Base-by-base conservation (phyloP, 1,140 invertebrate species). In the Neodiprion lecontei region DNA sequence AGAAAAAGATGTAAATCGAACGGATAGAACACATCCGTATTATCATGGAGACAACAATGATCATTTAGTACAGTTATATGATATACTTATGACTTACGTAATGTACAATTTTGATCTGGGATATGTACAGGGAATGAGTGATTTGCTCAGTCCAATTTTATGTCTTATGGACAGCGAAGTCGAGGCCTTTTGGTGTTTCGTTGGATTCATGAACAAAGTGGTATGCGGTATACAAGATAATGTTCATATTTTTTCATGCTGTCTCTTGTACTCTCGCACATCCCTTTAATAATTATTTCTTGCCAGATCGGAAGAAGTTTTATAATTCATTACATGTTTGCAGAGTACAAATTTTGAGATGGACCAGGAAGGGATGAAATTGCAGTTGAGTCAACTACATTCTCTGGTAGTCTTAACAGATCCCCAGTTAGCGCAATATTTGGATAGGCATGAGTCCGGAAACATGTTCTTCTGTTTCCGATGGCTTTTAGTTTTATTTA, bases 31-130 rank as follows among this genome's bases (percentile, higher is more conserved):
- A 7, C 93, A 97, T 82, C 92, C 94, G 10, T 99, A 95, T 86
- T 99, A 95, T 87, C 92, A 94, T 47, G 97, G 97, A 1, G 96
- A 98, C 76, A 92, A 97, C 80, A 98, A 98, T 89, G 91, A 93
- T 10, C 97, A 99, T 89, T 88, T 99, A 48, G 88, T 91, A 73
- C 90, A 95, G 21, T 87, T 99, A 1, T 92, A 95, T 80, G 96
- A 99, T 83, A 96, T 99, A 82, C 90, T 99, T 1, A 98, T 99
- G 96, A 99, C 98, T 0, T 99, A 99, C 86, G 94, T 97, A n/a
- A 99, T 99, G 98, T 99, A 99, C 85, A 99, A 99, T 89, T 99
- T 99, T 89, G 98, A 99, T 90, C 89, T 99, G 75, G 98, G 97
- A 80, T 97, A 97, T 82, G 96, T 97, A 1, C 95, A 96, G 87